These are phyloP conservation scores for Meriones unguiculatus DNA, from an alignment of 2,113 vertebrate species.

Conservation along the genomic window DNA sequence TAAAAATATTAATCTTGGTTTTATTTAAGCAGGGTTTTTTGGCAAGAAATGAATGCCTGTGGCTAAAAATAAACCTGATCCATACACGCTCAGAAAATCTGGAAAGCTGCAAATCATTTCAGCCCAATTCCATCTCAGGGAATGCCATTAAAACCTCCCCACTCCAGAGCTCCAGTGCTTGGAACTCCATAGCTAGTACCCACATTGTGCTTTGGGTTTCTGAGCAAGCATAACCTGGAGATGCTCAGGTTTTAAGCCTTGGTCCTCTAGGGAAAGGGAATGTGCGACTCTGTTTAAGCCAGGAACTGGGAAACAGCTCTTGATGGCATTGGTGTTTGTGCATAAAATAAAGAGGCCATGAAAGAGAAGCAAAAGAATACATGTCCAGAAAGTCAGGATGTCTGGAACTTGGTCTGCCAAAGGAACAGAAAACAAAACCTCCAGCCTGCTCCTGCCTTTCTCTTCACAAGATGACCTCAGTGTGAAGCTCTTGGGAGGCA, in stretches of 20 bases:
- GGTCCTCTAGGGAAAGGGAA: neutral
- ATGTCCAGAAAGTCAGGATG: neutral
- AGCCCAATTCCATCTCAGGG: conserved; percentile 79
- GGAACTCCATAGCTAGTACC: neutral
- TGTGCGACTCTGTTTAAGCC: neutral
- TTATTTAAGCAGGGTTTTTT: conserved; percentile 81
- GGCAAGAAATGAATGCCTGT: conserved; percentile 69
- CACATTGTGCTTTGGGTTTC: conserved; percentile 35
- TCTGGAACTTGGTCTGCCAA: conserved; percentile 6
- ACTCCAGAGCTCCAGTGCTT: neutral
- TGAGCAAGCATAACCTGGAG: too few species aligned
- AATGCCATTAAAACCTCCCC: conserved; percentile 67
- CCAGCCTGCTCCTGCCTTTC: neutral
- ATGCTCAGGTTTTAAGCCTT: neutral
- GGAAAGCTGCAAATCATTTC: conserved; percentile 73
- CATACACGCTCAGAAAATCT: conserved; percentile 67
- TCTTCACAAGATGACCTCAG: neutral
- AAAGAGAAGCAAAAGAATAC: neutral
- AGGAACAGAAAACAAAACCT: neutral
- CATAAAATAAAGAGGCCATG: conserved; percentile 15
- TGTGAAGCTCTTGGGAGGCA: conserved; percentile 4
- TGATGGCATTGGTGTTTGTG: neutral
- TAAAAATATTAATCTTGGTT: conserved; percentile 83
- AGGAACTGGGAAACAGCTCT: neutral
- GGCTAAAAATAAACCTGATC: conserved; percentile 80